phyloP scores from a whole-genome alignment of 2,113 vertebrate species.

The Oncorhynchus tshawytscha region DNA sequence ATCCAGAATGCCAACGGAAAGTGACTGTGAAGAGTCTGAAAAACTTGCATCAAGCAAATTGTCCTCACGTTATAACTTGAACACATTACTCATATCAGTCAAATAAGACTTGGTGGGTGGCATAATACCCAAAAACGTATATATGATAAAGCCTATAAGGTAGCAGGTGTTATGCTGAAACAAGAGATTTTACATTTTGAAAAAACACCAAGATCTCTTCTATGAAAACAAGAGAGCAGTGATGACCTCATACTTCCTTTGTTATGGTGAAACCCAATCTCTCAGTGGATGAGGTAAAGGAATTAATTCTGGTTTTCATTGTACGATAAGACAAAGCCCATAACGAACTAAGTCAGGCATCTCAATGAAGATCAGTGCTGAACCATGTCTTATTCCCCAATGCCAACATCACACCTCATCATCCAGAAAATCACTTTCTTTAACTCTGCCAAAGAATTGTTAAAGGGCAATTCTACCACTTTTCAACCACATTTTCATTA shows the following conservation, averaged over 20 bases:
- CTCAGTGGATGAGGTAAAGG: not conserved
- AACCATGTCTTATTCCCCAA: slow-evolving; percentile 16
- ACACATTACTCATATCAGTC: too few relatives aligned
- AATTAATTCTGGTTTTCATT: slow-evolving; percentile 21
- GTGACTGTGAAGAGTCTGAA: too few relatives aligned
- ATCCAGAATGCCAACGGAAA: too few relatives aligned
- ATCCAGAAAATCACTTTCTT: slow-evolving; percentile 3
- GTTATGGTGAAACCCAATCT: slow-evolving; percentile 19
- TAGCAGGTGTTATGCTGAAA: slow-evolving; percentile 1
- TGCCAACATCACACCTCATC: slow-evolving; percentile 4
- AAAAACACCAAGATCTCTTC: not conserved
- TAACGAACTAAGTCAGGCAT: not conserved
- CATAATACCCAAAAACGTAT: not conserved
- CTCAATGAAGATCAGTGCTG: not conserved
- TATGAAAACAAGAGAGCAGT: slow-evolving; percentile 8
- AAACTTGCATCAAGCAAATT: too few relatives aligned
- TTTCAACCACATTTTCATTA: too few relatives aligned
- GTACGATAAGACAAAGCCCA: slow-evolving; percentile 26
- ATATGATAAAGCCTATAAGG: slow-evolving; percentile 6
- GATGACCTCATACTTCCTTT: slow-evolving; percentile 18
- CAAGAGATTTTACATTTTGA: not conserved
- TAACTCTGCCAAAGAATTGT: slow-evolving; percentile 20
- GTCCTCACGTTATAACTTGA: too few relatives aligned
- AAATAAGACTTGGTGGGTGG: not conserved
- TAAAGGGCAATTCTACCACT: too few relatives aligned